phyloP scores from a whole-genome alignment of 2,113 vertebrate genomes.

The Carassius auratus region DNA sequence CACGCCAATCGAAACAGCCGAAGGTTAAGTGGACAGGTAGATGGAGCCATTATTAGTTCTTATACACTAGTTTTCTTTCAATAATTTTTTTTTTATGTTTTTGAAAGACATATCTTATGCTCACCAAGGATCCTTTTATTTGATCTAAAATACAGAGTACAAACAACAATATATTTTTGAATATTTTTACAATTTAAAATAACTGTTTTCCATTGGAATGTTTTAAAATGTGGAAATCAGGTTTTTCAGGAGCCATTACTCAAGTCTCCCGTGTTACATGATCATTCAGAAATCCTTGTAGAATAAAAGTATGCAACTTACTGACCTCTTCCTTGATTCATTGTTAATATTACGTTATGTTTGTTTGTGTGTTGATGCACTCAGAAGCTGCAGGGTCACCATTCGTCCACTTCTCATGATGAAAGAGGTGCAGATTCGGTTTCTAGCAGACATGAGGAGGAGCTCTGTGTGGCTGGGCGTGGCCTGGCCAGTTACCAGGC shows the following conservation, averaged over 20 bases:
- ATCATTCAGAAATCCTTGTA: background rate
- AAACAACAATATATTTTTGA: background rate
- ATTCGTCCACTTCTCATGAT: constrained; percentile 70
- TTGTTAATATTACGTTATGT: too few relatives aligned
- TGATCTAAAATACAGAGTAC: background rate
- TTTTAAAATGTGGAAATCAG: background rate
- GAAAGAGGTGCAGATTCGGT: constrained; percentile 66
- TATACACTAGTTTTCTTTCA: too few relatives aligned
- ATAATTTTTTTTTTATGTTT: background rate
- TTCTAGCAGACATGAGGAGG: constrained; percentile 63
- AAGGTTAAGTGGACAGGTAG: constrained; percentile 76
- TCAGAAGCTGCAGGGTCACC: constrained; percentile 76
- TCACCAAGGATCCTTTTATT: background rate
- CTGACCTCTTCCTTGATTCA: background rate
- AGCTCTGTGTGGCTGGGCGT: constrained; percentile 56
- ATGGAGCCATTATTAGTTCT: background rate
- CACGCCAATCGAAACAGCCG: constrained; percentile 75
- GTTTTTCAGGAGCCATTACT: background rate
- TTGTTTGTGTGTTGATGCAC: background rate
- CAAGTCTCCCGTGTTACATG: background rate
- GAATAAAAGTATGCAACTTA: background rate
- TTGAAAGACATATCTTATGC: background rate
- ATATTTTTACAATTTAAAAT: too few relatives aligned
- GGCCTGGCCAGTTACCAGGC: constrained; percentile 61
- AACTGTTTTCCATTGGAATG: too few relatives aligned